These are phyloP conservation scores for Cylas formicarius DNA, from an alignment of 1,140 invertebrate genomes.

Conservation along the genomic window DNA sequence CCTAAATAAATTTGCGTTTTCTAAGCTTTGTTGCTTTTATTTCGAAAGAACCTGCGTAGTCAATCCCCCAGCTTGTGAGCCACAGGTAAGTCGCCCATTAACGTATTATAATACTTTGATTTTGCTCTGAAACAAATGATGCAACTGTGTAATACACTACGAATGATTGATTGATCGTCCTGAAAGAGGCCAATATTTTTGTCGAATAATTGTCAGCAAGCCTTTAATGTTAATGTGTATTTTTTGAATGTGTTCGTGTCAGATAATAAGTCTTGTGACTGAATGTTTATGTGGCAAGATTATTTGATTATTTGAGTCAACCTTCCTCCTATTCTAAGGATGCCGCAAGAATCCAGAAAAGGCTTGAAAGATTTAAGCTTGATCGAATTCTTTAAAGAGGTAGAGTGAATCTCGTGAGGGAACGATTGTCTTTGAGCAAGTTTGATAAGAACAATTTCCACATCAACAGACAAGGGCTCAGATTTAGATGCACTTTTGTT, in stretches of 20 bases:
- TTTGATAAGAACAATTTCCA: no score
- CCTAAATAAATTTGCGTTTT: slow-evolving; percentile 26
- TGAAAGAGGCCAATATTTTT: slow-evolving; percentile 17
- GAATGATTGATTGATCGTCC: slow-evolving; percentile 5
- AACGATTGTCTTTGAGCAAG: slow-evolving; percentile 13
- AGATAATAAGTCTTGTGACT: slow-evolving; percentile 16
- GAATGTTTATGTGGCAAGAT: slow-evolving; percentile 5
- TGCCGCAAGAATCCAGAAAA: no score
- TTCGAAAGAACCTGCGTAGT: slow-evolving; percentile 36
- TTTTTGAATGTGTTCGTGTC: slow-evolving; percentile 17
- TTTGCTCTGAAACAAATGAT: slow-evolving; percentile 11
- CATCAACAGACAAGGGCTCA: no score
- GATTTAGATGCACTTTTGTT: background rate
- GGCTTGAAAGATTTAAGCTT: no score
- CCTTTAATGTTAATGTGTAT: slow-evolving; percentile 21
- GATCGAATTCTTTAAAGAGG: background rate
- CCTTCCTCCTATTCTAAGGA: no score
- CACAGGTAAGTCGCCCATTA: slow-evolving; percentile 37
- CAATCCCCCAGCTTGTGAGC: slow-evolving; percentile 25
- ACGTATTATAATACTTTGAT: slow-evolving; percentile 15
- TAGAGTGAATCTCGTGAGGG: slow-evolving; percentile 4
- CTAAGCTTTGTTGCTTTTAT: slow-evolving; percentile 6
- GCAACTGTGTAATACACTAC: slow-evolving; percentile 11
- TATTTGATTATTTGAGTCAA: slow-evolving; percentile 3
- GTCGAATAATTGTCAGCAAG: slow-evolving; percentile 11